phyloP scores from a whole-genome alignment of 2,113 vertebrate species.

The Amphilophus citrinellus region DNA sequence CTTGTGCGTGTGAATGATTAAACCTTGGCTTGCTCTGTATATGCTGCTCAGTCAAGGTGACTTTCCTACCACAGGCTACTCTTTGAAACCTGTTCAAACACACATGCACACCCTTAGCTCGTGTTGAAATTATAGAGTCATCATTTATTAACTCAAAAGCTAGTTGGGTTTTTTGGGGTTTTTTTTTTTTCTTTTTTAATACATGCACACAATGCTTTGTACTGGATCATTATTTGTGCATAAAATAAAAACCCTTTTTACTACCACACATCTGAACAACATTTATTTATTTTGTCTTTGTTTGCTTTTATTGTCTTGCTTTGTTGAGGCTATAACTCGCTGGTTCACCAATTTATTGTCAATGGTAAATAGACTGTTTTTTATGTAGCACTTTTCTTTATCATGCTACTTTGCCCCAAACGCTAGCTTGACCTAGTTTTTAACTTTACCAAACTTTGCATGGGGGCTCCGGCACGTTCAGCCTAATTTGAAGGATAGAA shows the following conservation, averaged over 20 bases:
- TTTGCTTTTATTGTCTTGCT: slow-evolving; percentile 1
- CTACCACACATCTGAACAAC: background rate
- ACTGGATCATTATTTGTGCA: background rate
- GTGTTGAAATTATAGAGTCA: background rate
- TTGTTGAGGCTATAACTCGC: background rate
- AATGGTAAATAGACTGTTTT: too few relatives aligned
- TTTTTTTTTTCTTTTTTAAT: background rate
- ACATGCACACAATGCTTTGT: background rate
- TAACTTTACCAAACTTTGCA: too few relatives aligned
- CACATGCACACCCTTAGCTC: background rate
- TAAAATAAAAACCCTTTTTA: background rate
- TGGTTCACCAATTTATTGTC: background rate
- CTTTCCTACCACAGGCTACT: slow-evolving; percentile 26
- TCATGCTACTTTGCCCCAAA: background rate
- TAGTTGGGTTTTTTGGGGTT: too few relatives aligned
- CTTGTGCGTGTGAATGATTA: slow-evolving; percentile 67
- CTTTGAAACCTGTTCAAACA: slow-evolving; percentile 20
- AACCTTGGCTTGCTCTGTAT: slow-evolving; percentile 34
- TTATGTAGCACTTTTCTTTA: too few relatives aligned
- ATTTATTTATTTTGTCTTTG: background rate
- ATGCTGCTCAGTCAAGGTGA: slow-evolving; percentile 52
- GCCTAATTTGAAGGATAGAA: background rate
- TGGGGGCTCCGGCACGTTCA: background rate
- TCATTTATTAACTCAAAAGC: slow-evolving; percentile 4
- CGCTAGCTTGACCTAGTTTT: background rate